Evolutionary conservation across 2,113 vertebrate genomes (phyloP), one percentile per base, ranked within the genome.

Genomic region (Uria aalge): DNA sequence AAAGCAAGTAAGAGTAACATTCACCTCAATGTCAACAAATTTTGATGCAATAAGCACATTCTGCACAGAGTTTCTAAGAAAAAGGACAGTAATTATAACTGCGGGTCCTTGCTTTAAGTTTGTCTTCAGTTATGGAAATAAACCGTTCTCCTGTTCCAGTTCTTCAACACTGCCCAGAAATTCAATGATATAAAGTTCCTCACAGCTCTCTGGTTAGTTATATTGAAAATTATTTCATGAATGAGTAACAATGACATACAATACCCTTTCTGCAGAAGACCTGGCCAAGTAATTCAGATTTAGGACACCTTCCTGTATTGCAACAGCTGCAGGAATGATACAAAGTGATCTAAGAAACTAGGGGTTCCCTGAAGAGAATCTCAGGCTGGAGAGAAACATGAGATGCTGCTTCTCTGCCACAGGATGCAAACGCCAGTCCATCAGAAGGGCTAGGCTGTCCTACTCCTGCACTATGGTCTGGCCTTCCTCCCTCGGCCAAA

Each of bases 291-390:
- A 14, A 92, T 95, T 93, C 40, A 36, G 43, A 62, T 84, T 72
- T 57, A 75, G 73, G 78, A 84, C 56, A 95, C 40, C 17, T 85
- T 94, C 89, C 83, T 72, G 62, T 57, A 45, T 59, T 95, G 63
- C 41, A 90, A 92, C 85, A 91, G 74, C 90, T 96, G 92, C 94
- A 93, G 60, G 67, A 96, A 76, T 43, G 52, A 87, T 59, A 94
- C 2, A 4, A 82, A 90, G 38, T n/a, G 48, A 87, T 79, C 82
- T 59, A 76, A 90, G 78, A 90, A 90, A 76, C 50, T 12, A 74
- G 12, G 29, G 32, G 48, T 71, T 93, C 90, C 85, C 68, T 84
- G 40, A 96, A 80, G 89, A 94, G 80, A 92, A 73, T 72, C 68
- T 85, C 72, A 93, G 72, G 47, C 56, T 68, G 56, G 13, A 77